Evolutionary conservation across 2,797 vertebrate genomes (phyloP).

Genomic region (Kryptolebias ocellatus): DNA sequence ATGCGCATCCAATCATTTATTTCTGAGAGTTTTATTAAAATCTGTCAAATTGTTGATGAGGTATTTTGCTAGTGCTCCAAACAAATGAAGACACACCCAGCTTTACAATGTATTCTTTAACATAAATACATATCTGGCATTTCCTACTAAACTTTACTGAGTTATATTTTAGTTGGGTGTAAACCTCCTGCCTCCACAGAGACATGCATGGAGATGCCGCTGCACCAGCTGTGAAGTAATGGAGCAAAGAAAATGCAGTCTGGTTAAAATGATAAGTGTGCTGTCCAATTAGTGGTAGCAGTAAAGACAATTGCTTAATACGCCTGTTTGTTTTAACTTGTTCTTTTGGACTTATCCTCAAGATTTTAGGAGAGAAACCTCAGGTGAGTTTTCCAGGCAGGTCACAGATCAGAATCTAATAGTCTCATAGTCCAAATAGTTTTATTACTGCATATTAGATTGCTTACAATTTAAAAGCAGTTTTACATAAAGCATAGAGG

Average conservation of each 20-base stretch:
- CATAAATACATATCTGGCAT: background rate
- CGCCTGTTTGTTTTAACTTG: background rate
- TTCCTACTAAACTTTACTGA: background rate
- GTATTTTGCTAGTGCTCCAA: background rate
- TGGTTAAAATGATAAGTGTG: background rate
- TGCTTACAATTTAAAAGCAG: too few relatives aligned
- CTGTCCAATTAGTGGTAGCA: background rate
- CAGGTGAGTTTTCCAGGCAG: background rate
- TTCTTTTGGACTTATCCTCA: background rate
- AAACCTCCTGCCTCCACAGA: background rate
- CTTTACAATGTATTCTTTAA: too few relatives aligned
- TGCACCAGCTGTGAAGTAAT: slow-evolving; percentile 5
- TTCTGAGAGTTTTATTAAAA: too few relatives aligned
- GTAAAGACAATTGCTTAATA: background rate
- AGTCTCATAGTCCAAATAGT: too few relatives aligned
- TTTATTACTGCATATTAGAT: too few relatives aligned
- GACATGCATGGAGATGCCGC: background rate
- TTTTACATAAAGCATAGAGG: too few relatives aligned
- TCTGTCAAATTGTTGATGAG: too few relatives aligned
- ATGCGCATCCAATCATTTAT: too few relatives aligned
- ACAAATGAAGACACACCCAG: background rate
- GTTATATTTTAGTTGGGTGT: background rate
- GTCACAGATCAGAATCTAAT: too few relatives aligned
- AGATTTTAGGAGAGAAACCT: background rate
- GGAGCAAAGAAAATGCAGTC: slow-evolving; percentile 1